These are phyloP conservation scores for Nephrotoma guestfalica DNA, from an alignment of 2,888 invertebrate genomes.

Conservation along the genomic window DNA sequence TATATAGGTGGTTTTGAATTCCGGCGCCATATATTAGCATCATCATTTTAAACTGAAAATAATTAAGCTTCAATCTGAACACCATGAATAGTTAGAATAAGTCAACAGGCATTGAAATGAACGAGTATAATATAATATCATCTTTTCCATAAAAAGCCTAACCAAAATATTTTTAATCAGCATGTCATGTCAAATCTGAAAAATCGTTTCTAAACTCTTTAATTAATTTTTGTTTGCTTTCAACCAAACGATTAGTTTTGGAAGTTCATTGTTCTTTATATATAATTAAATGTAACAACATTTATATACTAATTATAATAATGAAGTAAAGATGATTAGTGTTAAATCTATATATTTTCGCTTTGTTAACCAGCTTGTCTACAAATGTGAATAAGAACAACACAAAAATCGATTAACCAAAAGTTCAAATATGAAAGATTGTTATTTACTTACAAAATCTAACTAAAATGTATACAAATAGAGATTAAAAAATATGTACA, in stretches of 20 bases:
- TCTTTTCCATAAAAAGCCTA: background rate
- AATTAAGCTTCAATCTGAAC: background rate
- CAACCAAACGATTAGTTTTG: background rate
- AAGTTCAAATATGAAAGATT: background rate
- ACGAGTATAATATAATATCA: background rate
- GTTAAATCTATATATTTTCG: background rate
- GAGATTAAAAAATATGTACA: background rate
- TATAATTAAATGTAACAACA: background rate
- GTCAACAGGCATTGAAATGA: background rate
- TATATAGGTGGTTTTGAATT: background rate
- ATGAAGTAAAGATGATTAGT: background rate
- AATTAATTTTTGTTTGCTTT: background rate
- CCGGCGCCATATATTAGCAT: background rate
- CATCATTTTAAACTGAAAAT: background rate
- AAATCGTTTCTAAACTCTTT: background rate
- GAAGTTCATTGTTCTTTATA: background rate
- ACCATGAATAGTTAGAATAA: background rate
- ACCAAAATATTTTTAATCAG: background rate
- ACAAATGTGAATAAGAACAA: background rate
- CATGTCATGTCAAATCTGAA: background rate
- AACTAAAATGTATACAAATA: background rate
- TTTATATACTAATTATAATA: background rate
- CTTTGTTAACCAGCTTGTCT: background rate
- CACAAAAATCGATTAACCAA: background rate
- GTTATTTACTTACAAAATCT: background rate